These are phyloP conservation scores for Channa striata DNA, from an alignment of 2,797 vertebrate genomes.

Conservation along the genomic window DNA sequence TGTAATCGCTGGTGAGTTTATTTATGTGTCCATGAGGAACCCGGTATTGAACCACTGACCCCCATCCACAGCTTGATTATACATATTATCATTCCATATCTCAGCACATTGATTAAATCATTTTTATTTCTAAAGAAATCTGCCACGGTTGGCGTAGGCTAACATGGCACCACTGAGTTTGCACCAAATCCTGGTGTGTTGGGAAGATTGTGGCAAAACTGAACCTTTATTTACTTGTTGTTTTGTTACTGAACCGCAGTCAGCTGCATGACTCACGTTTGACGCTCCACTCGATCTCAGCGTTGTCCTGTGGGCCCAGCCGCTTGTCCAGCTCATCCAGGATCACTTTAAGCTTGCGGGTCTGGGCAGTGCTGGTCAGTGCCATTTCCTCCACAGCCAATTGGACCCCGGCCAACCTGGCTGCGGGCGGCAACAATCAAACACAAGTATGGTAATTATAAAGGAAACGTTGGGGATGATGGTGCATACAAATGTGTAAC, in stretches of 20 bases:
- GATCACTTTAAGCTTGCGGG: slow-evolving; percentile 86
- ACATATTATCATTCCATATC: neutral
- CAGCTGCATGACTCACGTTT: slow-evolving; percentile 84
- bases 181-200: slow-evolving; percentile 51
- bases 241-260: slow-evolving; percentile 25
- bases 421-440: slow-evolving; percentile 64
- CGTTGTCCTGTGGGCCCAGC: slow-evolving; percentile 79
- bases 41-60: no score
- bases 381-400: slow-evolving; percentile 90
- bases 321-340: slow-evolving; percentile 82
- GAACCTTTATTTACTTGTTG: slow-evolving; percentile 67
- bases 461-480: slow-evolving; percentile 3
- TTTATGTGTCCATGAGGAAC: no score
- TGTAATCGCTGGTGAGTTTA: no score
- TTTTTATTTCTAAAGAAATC: slow-evolving; percentile 37
- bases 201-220: slow-evolving; percentile 47
- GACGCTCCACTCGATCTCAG: slow-evolving; percentile 86
- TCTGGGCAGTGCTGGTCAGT: slow-evolving; percentile 85
- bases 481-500: slow-evolving; percentile 14
- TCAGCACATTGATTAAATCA: slow-evolving; percentile 23
- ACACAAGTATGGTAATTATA: slow-evolving; percentile 5
- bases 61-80: neutral
- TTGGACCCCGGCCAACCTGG: slow-evolving; percentile 80
- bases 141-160: slow-evolving; percentile 54
- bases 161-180: slow-evolving; percentile 47